These are phyloP conservation scores for Tetanocera ferruginea DNA, from an alignment of 2,888 invertebrate genomes.

Conservation along the genomic window DNA sequence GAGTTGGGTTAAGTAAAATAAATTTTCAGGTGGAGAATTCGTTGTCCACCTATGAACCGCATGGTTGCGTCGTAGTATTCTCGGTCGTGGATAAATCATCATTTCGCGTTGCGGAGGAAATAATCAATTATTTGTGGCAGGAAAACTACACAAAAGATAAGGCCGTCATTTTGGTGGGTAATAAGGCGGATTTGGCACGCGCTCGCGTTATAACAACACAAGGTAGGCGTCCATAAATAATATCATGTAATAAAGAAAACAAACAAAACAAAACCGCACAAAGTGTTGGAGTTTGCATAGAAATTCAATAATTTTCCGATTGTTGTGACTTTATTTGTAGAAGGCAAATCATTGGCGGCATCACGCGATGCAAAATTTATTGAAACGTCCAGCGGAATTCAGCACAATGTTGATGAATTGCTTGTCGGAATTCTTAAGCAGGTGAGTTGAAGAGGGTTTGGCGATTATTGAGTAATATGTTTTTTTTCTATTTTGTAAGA, in stretches of 20 bases:
- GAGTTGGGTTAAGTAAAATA: neutral
- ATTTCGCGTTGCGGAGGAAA: conserved; percentile 86
- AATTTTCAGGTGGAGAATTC: conserved; percentile 84
- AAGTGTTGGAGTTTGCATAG: neutral
- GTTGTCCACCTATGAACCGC: conserved; percentile 89
- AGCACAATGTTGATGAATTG: conserved; percentile 96
- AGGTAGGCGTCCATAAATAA: conserved; percentile 74
- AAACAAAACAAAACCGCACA: neutral
- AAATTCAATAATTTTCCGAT: conserved; percentile 3
- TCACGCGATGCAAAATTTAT: conserved; percentile 93
- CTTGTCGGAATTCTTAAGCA: conserved; percentile 94
- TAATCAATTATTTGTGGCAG: conserved; percentile 87
- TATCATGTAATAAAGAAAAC: neutral
- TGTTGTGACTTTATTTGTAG: conserved; percentile 71
- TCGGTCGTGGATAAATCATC: conserved; percentile 88
- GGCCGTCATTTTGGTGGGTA: conserved; percentile 91
- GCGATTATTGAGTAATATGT: neutral
- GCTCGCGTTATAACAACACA: conserved; percentile 85
- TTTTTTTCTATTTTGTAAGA: too few relatives aligned
- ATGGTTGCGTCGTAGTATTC: conserved; percentile 93
- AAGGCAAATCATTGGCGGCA: conserved; percentile 91
- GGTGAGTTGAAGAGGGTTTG: conserved; percentile 56
- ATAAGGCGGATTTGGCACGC: conserved; percentile 92
- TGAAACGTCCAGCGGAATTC: conserved; percentile 95
- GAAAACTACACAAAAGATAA: conserved; percentile 86